Percentiles rank a stretch among this genome's conserved stretches.
Evolutionary conservation across 2,888 invertebrate species (phyloP).

Genomic region (Folsomia candida): DNA sequence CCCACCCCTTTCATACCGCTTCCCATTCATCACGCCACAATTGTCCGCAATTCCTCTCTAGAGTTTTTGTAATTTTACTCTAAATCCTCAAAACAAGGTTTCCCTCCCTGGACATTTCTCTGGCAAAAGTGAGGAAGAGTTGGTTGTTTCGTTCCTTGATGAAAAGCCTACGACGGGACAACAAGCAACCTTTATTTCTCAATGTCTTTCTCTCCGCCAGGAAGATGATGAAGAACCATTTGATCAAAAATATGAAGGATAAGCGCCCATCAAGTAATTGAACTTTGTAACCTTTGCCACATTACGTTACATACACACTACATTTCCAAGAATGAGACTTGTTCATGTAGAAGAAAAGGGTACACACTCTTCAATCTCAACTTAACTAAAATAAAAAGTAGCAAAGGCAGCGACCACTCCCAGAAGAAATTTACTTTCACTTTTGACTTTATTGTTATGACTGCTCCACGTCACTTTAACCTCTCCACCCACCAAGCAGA

Average conservation of each 20-base stretch:
- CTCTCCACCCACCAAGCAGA: not conserved
- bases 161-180: not conserved
- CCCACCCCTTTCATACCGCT: not conserved
- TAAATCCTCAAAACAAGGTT: no score
- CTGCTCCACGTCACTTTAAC: not conserved
- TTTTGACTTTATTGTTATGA: conserved; percentile 3
- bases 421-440: conserved; percentile 1
- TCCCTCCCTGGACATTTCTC: not conserved
- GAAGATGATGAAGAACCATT: not conserved
- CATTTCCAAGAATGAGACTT: not conserved
- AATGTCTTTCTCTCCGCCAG: not conserved
- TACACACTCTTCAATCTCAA: not conserved
- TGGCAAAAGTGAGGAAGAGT: not conserved
- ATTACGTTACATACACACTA: not conserved
- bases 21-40: not conserved
- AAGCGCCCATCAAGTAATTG: conserved; percentile 19
- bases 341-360: not conserved
- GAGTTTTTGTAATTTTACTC: not conserved
- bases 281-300: not conserved
- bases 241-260: conserved; percentile 1
- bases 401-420: not conserved
- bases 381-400: not conserved
- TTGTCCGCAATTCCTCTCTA: no score
- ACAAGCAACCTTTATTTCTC: not conserved
- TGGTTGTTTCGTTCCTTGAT: not conserved